Base-by-base conservation (phyloP, 2,797 vertebrate species). In the Meda fulgida region DNA sequence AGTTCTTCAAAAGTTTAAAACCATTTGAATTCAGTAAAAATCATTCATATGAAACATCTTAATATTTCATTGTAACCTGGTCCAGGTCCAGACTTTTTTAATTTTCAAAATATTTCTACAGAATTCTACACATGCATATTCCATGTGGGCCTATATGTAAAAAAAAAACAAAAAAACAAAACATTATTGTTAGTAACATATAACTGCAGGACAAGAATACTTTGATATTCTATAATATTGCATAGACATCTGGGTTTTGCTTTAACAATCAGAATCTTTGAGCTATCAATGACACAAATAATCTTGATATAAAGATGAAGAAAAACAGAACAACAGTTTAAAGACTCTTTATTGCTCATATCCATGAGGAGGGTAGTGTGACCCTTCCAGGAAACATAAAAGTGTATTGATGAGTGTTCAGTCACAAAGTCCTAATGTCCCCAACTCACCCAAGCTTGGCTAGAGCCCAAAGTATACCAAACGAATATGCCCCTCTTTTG, bases 321-420 rank as follows among this genome's bases (percentile, higher is more conserved):
- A 51, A 51, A 23, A 40, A 14, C 38, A 7, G 60, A 31, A 31
- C 1, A 31, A 31, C 31, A 31, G 31, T 93, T 92, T 92, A 91
- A 93, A 93, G 93, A 94, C 90, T 90, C 94, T 96, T 96, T 91
- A 96, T 96, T 96, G 94, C 95, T 96, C 93, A 93, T 94, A 94
- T 95, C 94, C 94, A 94, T 94, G 19, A 51, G 93, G 93, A 95
- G 93, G 93, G 92, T 94, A 94, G 94, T 95, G 95, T 93, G 94
- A 92, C 94, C 94, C 92, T 94, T 91, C 94, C 93, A 93, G 92
- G 93, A 92, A 84, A 80, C 70, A 80, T 29, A 83, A 31, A 48
- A 93, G 67, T 83, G 78, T 69, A 69, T 78, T 55, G 16, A 72
- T 86, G 86, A 87, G 84, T 91, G 93, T 92, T 92, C 46, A 78